A percentile compares a stretch with the other conserved stretches of the same genome.
Evolutionary conservation across 37 sponge, comb jelly and placozoan genomes (phyloP).

Genomic region (Corticium candelabrum): DNA sequence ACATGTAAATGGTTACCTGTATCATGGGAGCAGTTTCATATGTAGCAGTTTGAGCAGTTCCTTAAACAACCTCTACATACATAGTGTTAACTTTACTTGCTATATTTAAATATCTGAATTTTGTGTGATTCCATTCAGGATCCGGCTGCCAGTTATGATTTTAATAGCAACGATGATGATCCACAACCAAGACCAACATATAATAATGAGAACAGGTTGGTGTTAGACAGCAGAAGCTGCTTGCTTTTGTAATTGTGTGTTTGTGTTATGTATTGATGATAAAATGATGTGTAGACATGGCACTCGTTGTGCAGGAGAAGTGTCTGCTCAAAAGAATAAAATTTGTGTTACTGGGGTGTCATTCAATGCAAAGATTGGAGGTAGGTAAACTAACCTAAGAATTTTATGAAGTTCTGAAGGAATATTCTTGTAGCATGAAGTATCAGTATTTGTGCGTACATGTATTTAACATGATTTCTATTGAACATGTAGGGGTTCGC

Average conservation of each 20-base stretch:
- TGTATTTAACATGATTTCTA: conserved; percentile 22
- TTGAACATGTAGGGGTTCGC: conserved; percentile 62
- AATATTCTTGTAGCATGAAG: neutral
- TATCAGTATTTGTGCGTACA: neutral
- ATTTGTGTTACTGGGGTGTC: neutral
- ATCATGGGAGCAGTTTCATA: no score
- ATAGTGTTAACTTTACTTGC: no score
- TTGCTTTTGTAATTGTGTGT: neutral
- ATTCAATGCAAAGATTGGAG: neutral
- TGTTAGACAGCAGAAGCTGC: neutral
- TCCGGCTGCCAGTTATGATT: conserved; percentile 78
- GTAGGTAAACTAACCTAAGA: neutral
- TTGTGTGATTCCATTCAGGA: conserved; percentile 37
- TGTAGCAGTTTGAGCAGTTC: no score
- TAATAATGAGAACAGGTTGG: conserved; percentile 20
- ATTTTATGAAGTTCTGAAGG: neutral
- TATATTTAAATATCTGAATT: neutral
- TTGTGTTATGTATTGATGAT: no score
- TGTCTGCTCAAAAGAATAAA: neutral
- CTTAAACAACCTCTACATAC: no score
- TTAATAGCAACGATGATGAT: conserved; percentile 78
- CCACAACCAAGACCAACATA: conserved; percentile 76
- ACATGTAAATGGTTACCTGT: no score
- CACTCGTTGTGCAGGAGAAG: conserved; percentile 9
- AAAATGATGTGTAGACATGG: conserved; percentile 6